These are phyloP conservation scores for Oryzias melastigma DNA, from an alignment of 2,113 vertebrate genomes.

Conservation along the genomic window DNA sequence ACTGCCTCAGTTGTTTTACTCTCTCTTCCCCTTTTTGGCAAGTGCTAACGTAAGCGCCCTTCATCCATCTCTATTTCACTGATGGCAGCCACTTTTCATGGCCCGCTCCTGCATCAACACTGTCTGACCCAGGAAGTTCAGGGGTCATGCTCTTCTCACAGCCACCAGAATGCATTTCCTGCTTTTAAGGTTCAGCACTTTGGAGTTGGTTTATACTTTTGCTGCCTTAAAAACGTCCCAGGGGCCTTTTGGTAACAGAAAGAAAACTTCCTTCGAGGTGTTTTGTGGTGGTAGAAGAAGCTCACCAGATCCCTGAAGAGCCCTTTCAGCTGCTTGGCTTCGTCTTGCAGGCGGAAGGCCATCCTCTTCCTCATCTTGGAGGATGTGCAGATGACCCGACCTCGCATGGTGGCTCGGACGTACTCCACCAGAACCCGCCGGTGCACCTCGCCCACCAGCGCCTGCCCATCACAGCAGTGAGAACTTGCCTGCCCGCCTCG, in stretches of 20 bases:
- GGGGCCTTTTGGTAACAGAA: too few species aligned
- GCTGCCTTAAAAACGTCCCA: background rate
- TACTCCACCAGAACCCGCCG: slow-evolving; percentile 85
- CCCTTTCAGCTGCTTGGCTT: slow-evolving; percentile 85
- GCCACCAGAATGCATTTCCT: slow-evolving; percentile 21
- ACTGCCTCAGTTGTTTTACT: slow-evolving; percentile 51
- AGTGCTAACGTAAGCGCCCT: slow-evolving; percentile 62
- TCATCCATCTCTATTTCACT: slow-evolving; percentile 71
- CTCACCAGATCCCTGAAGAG: slow-evolving; percentile 90
- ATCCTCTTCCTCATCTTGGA: slow-evolving; percentile 86
- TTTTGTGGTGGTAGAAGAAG: slow-evolving; percentile 6
- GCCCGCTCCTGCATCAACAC: slow-evolving; percentile 65
- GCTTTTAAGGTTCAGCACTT: slow-evolving; percentile 46
- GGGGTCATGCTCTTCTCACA: slow-evolving; percentile 55
- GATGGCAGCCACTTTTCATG: slow-evolving; percentile 65
- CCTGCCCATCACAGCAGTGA: slow-evolving; percentile 58
- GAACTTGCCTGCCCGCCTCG: background rate
- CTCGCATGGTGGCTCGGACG: slow-evolving; percentile 84
- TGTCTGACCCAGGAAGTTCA: slow-evolving; percentile 58
- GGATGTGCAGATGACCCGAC: slow-evolving; percentile 83
- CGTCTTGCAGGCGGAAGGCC: slow-evolving; percentile 84
- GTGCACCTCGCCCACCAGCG: slow-evolving; percentile 86
- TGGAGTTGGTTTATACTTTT: slow-evolving; percentile 1
- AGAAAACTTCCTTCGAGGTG: background rate
- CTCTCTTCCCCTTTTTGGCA: slow-evolving; percentile 47